Evolutionary conservation across 2,113 vertebrate species (phyloP).

Genomic region (Nothocercus nigrocapillus): DNA sequence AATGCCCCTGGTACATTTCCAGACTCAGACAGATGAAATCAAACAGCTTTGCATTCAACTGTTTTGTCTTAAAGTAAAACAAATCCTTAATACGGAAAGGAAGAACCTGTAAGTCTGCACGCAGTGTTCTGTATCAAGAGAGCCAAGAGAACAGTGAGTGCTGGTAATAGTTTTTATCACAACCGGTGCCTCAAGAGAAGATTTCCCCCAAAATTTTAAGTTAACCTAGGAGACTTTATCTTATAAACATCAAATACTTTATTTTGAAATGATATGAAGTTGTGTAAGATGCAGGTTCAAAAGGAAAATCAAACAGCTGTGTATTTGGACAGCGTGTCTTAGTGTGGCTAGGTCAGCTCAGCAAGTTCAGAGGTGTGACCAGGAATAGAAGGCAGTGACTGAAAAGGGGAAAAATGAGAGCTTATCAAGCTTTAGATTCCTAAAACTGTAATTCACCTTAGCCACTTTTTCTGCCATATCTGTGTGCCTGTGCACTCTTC

Average conservation of each 20-base stretch:
- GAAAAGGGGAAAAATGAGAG: neutral
- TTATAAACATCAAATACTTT: neutral
- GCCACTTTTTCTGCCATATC: neutral
- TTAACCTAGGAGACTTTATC: neutral
- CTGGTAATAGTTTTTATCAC: neutral
- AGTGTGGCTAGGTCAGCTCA: neutral
- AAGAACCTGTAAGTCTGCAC: neutral
- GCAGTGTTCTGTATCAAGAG: neutral
- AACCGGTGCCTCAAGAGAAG: neutral
- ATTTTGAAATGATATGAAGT: neutral
- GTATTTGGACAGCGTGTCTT: neutral
- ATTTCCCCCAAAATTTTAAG: neutral
- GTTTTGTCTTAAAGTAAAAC: conserved; percentile 34
- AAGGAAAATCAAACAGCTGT: neutral
- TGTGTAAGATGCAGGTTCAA: neutral
- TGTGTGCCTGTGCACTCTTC: conserved; percentile 24
- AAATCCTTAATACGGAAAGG: neutral
- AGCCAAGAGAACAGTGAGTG: neutral
- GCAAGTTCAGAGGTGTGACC: neutral
- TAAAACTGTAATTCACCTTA: neutral
- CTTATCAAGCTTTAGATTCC: conserved; percentile 22
- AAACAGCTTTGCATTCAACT: neutral
- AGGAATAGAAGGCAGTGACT: neutral
- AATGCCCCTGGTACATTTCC: neutral
- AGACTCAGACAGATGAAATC: neutral